phyloP scores from a whole-genome alignment of 1,140 invertebrate genomes.

The Zeugodacus cucurbitae region DNA sequence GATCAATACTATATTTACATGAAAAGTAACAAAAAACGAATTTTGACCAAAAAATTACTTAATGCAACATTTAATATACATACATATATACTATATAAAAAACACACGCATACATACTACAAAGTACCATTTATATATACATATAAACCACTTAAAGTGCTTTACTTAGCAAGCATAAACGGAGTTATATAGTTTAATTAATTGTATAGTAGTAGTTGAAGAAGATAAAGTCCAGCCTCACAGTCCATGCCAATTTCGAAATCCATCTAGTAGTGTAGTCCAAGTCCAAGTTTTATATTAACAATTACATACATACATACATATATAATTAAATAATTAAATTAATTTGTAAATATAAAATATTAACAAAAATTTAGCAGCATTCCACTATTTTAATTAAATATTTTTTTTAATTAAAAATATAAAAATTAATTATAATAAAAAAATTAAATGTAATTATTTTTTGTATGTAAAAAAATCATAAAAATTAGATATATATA shows the following conservation, averaged over 20 bases:
- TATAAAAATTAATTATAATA: not conserved
- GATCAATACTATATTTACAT: slow-evolving; percentile 10
- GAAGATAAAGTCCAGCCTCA: slow-evolving; percentile 18
- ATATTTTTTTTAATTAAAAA: too few relatives aligned
- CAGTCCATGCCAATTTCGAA: slow-evolving; percentile 31
- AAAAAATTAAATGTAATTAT: not conserved
- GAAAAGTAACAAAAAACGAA: too few relatives aligned
- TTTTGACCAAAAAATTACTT: slow-evolving; percentile 27
- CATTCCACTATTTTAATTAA: not conserved
- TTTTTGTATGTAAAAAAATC: not conserved
- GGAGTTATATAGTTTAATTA: not conserved
- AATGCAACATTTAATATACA: not conserved
- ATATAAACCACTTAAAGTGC: not conserved
- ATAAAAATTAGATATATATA: too few relatives aligned
- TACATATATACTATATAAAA: not conserved
- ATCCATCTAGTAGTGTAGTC: not conserved
- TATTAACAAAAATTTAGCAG: not conserved
- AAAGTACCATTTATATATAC: not conserved
- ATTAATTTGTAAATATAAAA: not conserved
- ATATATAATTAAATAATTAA: not conserved
- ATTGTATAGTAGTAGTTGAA: not conserved
- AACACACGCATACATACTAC: not conserved
- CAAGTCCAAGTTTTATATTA: not conserved
- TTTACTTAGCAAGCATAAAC: not conserved
- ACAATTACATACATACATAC: not conserved